These are phyloP conservation scores for Lepilemur ruficaudatus DNA, from an alignment of 2,797 vertebrate species.

Conservation along the genomic window DNA sequence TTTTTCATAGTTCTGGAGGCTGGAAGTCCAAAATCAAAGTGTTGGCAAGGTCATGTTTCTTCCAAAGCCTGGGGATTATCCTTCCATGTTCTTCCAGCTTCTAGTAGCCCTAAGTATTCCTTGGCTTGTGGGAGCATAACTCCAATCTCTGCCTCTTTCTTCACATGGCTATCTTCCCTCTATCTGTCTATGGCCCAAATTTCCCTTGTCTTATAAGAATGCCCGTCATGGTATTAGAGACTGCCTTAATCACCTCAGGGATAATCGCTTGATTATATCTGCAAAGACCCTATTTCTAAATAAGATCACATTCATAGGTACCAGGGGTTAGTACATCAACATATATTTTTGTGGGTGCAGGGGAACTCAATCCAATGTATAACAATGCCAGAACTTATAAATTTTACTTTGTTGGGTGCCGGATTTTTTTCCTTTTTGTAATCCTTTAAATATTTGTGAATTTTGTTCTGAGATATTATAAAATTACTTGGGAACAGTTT, in stretches of 20 bases:
- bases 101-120: not conserved
- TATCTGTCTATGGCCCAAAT: not conserved
- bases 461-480: not conserved
- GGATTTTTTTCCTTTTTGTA: not conserved
- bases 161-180: not conserved
- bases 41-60: not conserved
- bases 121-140: not conserved
- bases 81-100: not conserved
- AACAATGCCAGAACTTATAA: not conserved
- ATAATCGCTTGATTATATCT: no score
- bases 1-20: not conserved
- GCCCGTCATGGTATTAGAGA: not conserved
- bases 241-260: not conserved
- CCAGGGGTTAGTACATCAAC: not conserved
- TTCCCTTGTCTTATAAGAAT: not conserved
- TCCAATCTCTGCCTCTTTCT: not conserved
- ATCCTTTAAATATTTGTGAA: not conserved
- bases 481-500: not conserved
- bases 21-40: not conserved
- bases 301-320: no score
- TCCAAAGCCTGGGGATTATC: not conserved
- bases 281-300: no score
- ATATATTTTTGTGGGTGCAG: not conserved
- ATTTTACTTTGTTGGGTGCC: not conserved
- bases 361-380: not conserved